These are phyloP conservation scores for Sphaeridia pumilis DNA, from an alignment of 2,888 invertebrate genomes.

Conservation along the genomic window DNA sequence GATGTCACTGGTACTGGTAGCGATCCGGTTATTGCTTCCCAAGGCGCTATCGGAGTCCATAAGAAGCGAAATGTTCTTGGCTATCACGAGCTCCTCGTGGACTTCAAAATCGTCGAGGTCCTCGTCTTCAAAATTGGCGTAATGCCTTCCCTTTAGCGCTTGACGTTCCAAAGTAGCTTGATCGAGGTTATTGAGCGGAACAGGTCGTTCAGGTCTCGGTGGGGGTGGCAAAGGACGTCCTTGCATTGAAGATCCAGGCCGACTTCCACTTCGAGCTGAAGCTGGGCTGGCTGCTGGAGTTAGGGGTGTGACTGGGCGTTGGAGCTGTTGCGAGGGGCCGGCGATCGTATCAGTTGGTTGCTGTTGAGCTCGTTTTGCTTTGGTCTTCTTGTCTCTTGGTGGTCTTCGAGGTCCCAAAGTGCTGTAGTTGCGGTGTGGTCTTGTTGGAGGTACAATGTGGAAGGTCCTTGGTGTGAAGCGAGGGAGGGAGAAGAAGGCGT, in stretches of 20 bases:
- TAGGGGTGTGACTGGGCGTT: conserved; percentile 7
- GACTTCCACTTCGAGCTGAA: background rate
- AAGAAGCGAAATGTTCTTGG: conserved; percentile 18
- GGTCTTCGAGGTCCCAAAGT: conserved; percentile 34
- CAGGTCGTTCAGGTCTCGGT: conserved; percentile 55
- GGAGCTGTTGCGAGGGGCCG: background rate
- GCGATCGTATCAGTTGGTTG: background rate
- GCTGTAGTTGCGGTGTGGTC: conserved; percentile 32
- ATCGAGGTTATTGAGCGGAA: conserved; percentile 31
- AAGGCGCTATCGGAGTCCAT: background rate
- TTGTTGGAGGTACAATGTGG: conserved; percentile 30
- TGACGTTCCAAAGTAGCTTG: conserved; percentile 27
- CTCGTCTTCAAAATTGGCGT: conserved; percentile 32
- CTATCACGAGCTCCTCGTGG: conserved; percentile 14
- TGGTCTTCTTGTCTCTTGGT: conserved; percentile 28
- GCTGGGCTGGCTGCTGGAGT: background rate
- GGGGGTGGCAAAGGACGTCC: conserved; percentile 74
- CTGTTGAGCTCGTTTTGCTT: background rate
- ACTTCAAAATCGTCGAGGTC: conserved; percentile 6
- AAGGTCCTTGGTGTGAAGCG: conserved; percentile 25
- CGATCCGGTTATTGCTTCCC: background rate
- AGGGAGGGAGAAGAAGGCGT: conserved; percentile 31
- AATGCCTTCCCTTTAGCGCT: conserved; percentile 26
- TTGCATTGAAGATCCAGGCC: conserved; percentile 48
- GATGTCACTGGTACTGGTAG: conserved; percentile 15